Conservation (phyloP, 2,113 vertebrate species). For the Xenopus tropicalis region UCB_Xtro_10.0 CM004443.2:206179501-206180000, state of each 20-base stretch:
- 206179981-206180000: no score
- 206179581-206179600: conserved; percentile 98
- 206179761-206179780: conserved; percentile 74
- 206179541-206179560: conserved; percentile 91
- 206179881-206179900: no score
- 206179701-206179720: conserved; percentile 99
- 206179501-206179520: conserved; percentile 59
- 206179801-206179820: conserved; percentile 60
- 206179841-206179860: neutral
- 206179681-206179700: conserved; percentile 96
- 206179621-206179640: conserved; percentile 95
- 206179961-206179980: no score
- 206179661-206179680: conserved; percentile 98
- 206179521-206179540: conserved; percentile 82
- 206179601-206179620: conserved; percentile 99
- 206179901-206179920: no score
- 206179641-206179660: conserved; percentile 87
- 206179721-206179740: conserved; percentile 95
- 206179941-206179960: no score
- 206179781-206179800: conserved; percentile 54
- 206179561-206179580: conserved; percentile 99
- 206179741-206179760: conserved; percentile 86
- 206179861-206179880: no score
- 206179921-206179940: no score
- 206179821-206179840: conserved; percentile 56